phyloP scores from a whole-genome alignment of 2,113 vertebrate genomes.

The Ochotona curzoniae region DNA sequence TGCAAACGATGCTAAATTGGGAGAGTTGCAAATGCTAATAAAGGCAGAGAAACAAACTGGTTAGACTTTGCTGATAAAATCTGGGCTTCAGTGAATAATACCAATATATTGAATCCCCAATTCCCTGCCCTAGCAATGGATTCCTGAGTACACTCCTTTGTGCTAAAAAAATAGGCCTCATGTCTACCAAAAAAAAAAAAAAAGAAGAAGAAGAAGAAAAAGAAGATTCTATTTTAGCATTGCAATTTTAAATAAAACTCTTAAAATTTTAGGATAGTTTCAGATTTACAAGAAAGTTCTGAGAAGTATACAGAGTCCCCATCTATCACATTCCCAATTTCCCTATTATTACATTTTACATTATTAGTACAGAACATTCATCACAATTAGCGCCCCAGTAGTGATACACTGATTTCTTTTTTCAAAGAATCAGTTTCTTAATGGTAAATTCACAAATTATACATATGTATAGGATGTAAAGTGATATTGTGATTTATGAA shows the following conservation, averaged over 20 bases:
- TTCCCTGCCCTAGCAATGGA: conserved; percentile 1
- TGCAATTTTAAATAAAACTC: conserved; percentile 52
- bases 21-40: conserved; percentile 78
- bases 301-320: neutral
- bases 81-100: conserved; percentile 59
- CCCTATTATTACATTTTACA: neutral
- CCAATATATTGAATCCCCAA: conserved; percentile 51
- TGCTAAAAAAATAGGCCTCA: conserved; percentile 49
- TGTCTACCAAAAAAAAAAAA: conserved; percentile 21
- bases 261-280: conserved; percentile 25
- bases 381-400: conserved; percentile 48
- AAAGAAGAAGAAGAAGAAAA: neutral
- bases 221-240: conserved; percentile 46
- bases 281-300: conserved; percentile 37
- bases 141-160: conserved; percentile 3
- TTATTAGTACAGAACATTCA: conserved; percentile 16
- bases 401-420: neutral
- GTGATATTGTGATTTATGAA: conserved; percentile 12
- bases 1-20: conserved; percentile 77
- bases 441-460: conserved; percentile 26
- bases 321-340: neutral
- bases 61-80: conserved; percentile 75
- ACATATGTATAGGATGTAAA: neutral
- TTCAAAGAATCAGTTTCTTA: conserved; percentile 18
- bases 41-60: conserved; percentile 72